Conservation (phyloP, 2,888 invertebrate genomes). For the Endomychus coccineus region DNA sequence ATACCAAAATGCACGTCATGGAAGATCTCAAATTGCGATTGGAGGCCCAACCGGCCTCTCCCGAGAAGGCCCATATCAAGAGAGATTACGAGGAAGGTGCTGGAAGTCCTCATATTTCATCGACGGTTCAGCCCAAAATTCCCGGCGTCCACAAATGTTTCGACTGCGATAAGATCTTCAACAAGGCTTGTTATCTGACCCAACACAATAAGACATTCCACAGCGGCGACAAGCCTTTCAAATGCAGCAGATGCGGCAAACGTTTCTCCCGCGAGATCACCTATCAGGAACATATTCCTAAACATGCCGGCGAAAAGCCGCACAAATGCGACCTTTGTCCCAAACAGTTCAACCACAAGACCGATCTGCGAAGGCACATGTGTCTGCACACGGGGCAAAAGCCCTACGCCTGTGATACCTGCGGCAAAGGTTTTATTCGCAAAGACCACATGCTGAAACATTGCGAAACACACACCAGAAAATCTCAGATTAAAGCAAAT, state of each 20-base stretch:
- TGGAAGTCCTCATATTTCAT: conserved; percentile 35
- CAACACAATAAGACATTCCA: conserved; percentile 89
- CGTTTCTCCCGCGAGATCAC: conserved; percentile 65
- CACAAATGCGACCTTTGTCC: conserved; percentile 80
- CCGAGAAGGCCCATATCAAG: conserved; percentile 37
- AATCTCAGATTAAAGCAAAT: conserved; percentile 34
- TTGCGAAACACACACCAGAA: conserved; percentile 69
- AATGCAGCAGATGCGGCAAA: conserved; percentile 80
- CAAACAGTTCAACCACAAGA: conserved; percentile 87
- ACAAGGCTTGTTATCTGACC: conserved; percentile 79
- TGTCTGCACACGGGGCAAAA: conserved; percentile 82
- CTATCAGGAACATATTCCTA: conserved; percentile 66
- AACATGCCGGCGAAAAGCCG: conserved; percentile 77
- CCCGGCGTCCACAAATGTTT: conserved; percentile 50
- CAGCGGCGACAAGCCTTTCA: conserved; percentile 77
- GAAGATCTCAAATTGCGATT: conserved; percentile 34
- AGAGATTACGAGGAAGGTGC: conserved; percentile 36
- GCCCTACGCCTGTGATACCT: conserved; percentile 72
- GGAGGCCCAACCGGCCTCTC: conserved; percentile 30
- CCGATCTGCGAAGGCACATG: conserved; percentile 78
- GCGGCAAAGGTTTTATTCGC: conserved; percentile 81
- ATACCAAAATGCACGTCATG: conserved; percentile 32
- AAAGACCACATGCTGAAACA: conserved; percentile 90
- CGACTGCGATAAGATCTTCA: conserved; percentile 78
- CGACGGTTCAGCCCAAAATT: conserved; percentile 28